Conservation (phyloP, 2,113 vertebrate genomes). For the Rhadina sibilatrix region DNA sequence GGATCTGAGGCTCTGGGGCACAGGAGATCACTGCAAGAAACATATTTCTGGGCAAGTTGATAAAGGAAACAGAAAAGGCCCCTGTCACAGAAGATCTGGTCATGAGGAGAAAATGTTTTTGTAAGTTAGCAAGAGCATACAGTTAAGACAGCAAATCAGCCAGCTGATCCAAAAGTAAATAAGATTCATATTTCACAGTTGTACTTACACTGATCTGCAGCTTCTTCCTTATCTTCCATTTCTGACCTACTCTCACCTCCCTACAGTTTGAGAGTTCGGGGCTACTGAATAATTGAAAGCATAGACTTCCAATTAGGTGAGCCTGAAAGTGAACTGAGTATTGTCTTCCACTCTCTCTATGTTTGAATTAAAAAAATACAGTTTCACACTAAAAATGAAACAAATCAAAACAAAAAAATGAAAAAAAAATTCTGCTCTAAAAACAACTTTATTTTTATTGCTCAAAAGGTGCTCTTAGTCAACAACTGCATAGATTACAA, state of each 20-base stretch:
- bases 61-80: background rate
- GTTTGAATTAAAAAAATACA: background rate
- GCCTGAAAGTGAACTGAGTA: background rate
- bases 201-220: background rate
- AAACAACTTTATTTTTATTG: background rate
- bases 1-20: background rate
- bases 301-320: background rate
- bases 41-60: background rate
- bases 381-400: background rate
- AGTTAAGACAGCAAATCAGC: background rate
- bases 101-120: background rate
- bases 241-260: background rate
- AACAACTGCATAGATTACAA: background rate
- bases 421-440: background rate
- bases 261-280: background rate
- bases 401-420: background rate
- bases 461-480: background rate
- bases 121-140: background rate
- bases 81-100: background rate
- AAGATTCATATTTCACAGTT: background rate
- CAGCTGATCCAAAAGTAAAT: background rate
- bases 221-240: background rate
- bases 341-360: background rate
- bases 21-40: background rate
- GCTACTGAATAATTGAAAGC: background rate